These are phyloP conservation scores for Epizoanthus ramosus DNA, from an alignment of 92 coral and sea anemone genomes.

Conservation along the genomic window DNA sequence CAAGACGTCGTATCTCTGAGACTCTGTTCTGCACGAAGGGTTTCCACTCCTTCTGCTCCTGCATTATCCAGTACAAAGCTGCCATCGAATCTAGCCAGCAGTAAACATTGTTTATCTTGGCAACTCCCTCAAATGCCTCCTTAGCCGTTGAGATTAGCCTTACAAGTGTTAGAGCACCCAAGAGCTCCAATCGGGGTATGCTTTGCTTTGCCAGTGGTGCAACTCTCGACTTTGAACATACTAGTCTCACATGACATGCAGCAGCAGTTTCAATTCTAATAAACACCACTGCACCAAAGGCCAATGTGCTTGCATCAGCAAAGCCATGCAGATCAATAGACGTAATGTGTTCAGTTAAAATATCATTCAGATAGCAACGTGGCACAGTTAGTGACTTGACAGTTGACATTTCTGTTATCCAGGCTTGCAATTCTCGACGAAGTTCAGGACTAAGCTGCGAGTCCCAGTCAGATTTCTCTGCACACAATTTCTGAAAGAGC, in stretches of 20 bases:
- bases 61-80: constrained; percentile 49
- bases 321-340: constrained; percentile 58
- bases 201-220: constrained; percentile 32
- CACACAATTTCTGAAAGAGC: constrained; percentile 51
- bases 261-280: constrained; percentile 9
- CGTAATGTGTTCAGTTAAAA: constrained; percentile 22
- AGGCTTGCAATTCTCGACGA: constrained; percentile 11
- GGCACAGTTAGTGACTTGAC: constrained; percentile 8
- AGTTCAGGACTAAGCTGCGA: constrained; percentile 32
- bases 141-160: constrained; percentile 28
- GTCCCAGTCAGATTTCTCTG: constrained; percentile 44
- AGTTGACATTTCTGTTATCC: constrained; percentile 28
- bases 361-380: constrained; percentile 37
- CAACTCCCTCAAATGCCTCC: constrained; percentile 25
- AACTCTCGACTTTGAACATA: constrained; percentile 43
- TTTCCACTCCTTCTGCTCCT: constrained; percentile 53
- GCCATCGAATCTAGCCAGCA: constrained; percentile 60
- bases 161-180: constrained; percentile 42
- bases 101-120: constrained; percentile 28
- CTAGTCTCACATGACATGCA: no score
- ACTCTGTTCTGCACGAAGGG: constrained; percentile 62
- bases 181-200: constrained; percentile 34
- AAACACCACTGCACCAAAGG: constrained; percentile 55
- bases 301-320: constrained; percentile 47
- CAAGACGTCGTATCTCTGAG: constrained; percentile 44